These are phyloP conservation scores for Arbacia lixula DNA, from an alignment of 53 echinoderm and acorn worm species.

Conservation along the genomic window DNA sequence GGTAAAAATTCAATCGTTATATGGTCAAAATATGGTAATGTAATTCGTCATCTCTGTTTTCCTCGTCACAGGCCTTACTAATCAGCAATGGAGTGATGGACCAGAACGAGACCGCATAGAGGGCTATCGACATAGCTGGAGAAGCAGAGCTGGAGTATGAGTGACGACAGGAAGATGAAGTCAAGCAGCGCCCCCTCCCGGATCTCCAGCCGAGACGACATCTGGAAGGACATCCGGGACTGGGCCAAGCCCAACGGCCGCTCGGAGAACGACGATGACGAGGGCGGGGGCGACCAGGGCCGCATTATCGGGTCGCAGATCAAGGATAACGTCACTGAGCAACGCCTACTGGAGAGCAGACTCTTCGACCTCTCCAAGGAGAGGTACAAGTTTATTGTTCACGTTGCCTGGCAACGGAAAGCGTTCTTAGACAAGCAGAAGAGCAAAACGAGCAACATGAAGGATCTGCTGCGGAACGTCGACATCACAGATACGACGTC, in stretches of 20 bases:
- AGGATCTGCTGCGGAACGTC: conserved; percentile 74
- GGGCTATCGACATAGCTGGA: too few species aligned
- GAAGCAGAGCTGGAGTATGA: too few species aligned
- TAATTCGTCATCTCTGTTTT: too few species aligned
- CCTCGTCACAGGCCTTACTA: too few species aligned
- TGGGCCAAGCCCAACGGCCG: conserved; percentile 88
- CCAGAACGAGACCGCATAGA: too few species aligned
- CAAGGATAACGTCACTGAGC: conserved; percentile 98
- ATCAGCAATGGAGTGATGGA: too few species aligned
- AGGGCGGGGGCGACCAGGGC: conserved; percentile 62
- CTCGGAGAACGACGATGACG: conserved; percentile 50
- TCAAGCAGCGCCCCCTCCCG: conserved; percentile 82
- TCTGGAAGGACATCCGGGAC: conserved; percentile 89
- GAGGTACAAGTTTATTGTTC: conserved; percentile 94
- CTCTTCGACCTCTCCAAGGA: conserved; percentile 94
- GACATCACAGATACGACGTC: conserved; percentile 57
- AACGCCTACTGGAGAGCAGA: conserved; percentile 85
- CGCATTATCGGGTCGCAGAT: conserved; percentile 87
- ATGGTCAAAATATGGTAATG: too few species aligned
- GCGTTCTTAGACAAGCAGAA: conserved; percentile 94
- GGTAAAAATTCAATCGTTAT: too few species aligned
- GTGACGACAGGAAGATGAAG: conserved; percentile 47
- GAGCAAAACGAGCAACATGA: conserved; percentile 91
- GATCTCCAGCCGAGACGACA: conserved; percentile 81
- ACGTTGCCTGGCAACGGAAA: conserved; percentile 95